Base-by-base conservation (phyloP, 1,140 invertebrate genomes). In the Pseudomyrmex pallidus region DNA sequence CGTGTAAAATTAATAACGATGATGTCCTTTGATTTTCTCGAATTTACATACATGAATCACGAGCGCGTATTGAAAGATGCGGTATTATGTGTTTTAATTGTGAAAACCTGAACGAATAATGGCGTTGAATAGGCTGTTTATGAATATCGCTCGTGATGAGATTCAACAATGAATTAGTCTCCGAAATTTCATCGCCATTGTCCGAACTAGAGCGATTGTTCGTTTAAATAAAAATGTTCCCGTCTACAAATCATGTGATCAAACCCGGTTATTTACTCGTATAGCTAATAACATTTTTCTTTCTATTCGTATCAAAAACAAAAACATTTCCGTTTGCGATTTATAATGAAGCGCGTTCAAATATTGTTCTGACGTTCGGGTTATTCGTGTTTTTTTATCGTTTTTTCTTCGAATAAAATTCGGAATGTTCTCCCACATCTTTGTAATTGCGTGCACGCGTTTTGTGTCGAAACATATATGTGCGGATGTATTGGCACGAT, bases 71-170 rank as follows among this genome's bases (percentile, higher is more conserved):
- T 48, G 46, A 50, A 74, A 63, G 73, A 74, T 63, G 72, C 12
- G 15, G 7, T 7, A 62, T 74, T 74, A 74, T 48, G 62, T 50
- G 22, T 50, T 63, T 74, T 74, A 74, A 74, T 74, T 74, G 59
- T 46, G 56, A 73, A 73, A 74, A 57, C 72, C 56, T 63, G 20
- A 74, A 63, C 10, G 5, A n/a, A 7, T 74, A 74, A 74, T 63
- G 15, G 46, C 44, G 44, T 74, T 62, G 20, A 62, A 61, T 74
- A 74, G 35, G 13, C 17, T 61, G 13, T 62, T 74, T 62, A 74
- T 50, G 44, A 74, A 35, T 74, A 74, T 20, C 10, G 2, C 44
- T 35, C 35, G 35, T 17, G 73, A 74, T 74, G 57, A 63, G 44
- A 46, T 62, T 74, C 20, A 74, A 22, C 63, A 64, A 74, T 63